These are phyloP conservation scores for Oligia fasciuncula DNA, from an alignment of 2,888 invertebrate genomes.

Conservation along the genomic window DNA sequence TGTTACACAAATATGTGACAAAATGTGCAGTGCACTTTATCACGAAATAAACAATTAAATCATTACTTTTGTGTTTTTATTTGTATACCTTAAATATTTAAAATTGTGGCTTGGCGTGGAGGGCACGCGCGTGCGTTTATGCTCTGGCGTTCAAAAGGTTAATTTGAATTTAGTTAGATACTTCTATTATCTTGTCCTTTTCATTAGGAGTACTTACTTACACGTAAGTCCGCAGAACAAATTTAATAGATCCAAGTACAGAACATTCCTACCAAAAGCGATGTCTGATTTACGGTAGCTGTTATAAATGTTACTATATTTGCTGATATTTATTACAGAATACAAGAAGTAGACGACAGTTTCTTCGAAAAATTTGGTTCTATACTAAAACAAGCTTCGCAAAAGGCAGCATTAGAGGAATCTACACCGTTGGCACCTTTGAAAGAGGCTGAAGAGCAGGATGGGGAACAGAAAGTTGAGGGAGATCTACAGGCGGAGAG, in stretches of 20 bases:
- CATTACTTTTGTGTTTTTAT: no score
- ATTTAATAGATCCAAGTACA: not conserved
- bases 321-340: slow-evolving; percentile 87
- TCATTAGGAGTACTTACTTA: not conserved
- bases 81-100: no score
- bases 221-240: not conserved
- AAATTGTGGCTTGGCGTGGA: no score
- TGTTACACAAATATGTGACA: no score
- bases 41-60: no score
- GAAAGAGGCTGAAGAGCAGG: slow-evolving; percentile 84
- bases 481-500: slow-evolving; percentile 81
- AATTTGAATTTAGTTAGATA: not conserved
- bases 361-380: slow-evolving; percentile 96
- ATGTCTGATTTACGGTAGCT: not conserved
- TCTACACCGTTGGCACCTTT: slow-evolving; percentile 89
- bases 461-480: slow-evolving; percentile 82
- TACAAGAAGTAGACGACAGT: slow-evolving; percentile 95
- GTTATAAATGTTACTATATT: slow-evolving; percentile 3
- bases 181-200: not conserved
- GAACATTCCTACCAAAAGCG: not conserved
- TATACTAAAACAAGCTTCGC: slow-evolving; percentile 91
- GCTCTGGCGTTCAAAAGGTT: no score
- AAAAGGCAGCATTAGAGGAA: slow-evolving; percentile 90
- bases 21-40: no score
- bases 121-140: no score